phyloP scores from a whole-genome alignment of 2,888 invertebrate species.

The Dicranocentrus wangi region DNA sequence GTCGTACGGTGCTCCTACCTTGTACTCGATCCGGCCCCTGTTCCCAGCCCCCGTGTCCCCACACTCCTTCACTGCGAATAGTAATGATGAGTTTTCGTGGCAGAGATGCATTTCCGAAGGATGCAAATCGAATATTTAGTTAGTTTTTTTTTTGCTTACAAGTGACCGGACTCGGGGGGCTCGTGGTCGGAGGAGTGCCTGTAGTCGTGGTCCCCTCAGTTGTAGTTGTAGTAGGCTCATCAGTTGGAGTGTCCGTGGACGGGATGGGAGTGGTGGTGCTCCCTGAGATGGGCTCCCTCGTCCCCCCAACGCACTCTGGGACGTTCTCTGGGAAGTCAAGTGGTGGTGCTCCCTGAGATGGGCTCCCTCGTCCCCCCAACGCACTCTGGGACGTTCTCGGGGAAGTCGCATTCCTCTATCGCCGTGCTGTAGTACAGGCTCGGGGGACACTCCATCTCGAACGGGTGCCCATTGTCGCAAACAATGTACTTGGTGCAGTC shows the following conservation, averaged over 20 bases:
- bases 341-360: background rate
- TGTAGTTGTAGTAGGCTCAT: background rate
- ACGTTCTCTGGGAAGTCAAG: constrained; percentile 48
- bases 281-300: background rate
- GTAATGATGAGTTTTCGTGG: no score
- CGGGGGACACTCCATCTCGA: constrained; percentile 27
- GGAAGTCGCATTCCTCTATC: constrained; percentile 39
- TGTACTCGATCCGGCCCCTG: constrained; percentile 44
- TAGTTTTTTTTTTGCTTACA: no score
- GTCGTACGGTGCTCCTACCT: constrained; percentile 14
- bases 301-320: constrained; percentile 43
- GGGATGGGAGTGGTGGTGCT: background rate
- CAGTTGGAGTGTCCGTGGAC: background rate
- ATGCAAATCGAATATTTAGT: background rate
- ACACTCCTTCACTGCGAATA: constrained; percentile 5
- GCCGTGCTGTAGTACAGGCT: constrained; percentile 38
- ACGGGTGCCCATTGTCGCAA: constrained; percentile 27
- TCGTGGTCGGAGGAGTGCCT: background rate
- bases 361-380: constrained; percentile 32
- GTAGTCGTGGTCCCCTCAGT: background rate
- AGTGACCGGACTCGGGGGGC: background rate
- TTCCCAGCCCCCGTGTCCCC: constrained; percentile 20
- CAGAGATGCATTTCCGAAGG: no score
- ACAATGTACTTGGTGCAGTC: constrained; percentile 40
- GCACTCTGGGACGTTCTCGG: constrained; percentile 41